Evolutionary conservation across 2,797 vertebrate genomes (phyloP), one percentile per base, ranked within the genome.

Genomic region (Malacoctenus gilli): DNA sequence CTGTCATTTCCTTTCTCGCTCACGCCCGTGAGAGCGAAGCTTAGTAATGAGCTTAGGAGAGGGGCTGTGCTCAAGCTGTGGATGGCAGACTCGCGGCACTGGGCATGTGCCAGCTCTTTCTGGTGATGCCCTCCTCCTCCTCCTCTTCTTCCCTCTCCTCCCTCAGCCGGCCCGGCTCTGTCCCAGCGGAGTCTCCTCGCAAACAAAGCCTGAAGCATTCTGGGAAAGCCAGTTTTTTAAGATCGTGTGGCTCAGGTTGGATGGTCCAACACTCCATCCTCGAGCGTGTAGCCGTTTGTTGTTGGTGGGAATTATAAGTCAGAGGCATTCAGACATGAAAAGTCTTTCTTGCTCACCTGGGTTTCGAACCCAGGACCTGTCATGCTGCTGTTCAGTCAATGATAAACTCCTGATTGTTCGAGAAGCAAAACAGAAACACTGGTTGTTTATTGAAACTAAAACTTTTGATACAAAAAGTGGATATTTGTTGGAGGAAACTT

Each of bases 121-220:
- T 80, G 72, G 79, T 72, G 68, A 62, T 79, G 59, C 60, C 44
- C 38, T 61, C 22, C 10, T n/a, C 32, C 14, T 23, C 46, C 21
- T 13, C 31, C 13, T 49, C 46, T 19, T 19, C 7, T 23, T 23
- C 25, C 23, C 67, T 47, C 55, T 47, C 58, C 31, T 70, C 59
- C 41, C 53, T 72, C 65, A 70, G 75, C 73, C 72, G 73, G 78
- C 83, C 77, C 61, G 55, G n/a, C n/a, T n/a, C n/a, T n/a, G 72
- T 86, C 86, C 85, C 78, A 61, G 56, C 1, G 32, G 83, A 85
- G 75, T 62, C 52, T 85, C 75, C 63, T 69, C 70, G 63, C 79
- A 81, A 86, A 87, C 64, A 77, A 73, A 82, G 79, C 87, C 84
- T 76, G 77, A 63, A 82, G 88, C 82, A 82, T 85, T 88, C 72